Evolutionary conservation across 2,888 invertebrate genomes (phyloP), one percentile per base, ranked within the genome.

Genomic region (Incurvaria masculella): DNA sequence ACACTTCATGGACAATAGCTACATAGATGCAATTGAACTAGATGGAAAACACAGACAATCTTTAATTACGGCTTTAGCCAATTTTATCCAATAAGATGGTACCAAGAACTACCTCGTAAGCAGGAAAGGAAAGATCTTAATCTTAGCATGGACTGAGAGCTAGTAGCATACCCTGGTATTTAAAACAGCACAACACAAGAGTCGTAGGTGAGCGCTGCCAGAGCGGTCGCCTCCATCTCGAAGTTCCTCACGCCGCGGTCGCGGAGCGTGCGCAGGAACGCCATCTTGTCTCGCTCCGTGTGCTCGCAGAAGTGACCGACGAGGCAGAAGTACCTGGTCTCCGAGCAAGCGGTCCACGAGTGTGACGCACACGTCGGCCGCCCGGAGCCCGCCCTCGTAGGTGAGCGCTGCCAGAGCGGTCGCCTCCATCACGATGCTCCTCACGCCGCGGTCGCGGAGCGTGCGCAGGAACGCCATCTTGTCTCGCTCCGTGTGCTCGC

Each of bases 341-440:
- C 86, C 88, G 1, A 82, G 61, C 16, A 89, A 68, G 18, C 91
- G 79, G 64, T 92, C 79, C 2, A 92, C 52, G 0, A 90, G 59
- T 0, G 89, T 84, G 0, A 89, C 88, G 60, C 91, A 91, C 0
- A 89, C 78, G 38, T 87, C 85, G 0, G 84, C 86, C 1, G 86
- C 82, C 54, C 81, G 72, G 1, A 89, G 68, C 0, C 85, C 85
- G 1, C 86, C 84, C 52, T 82, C 80, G 43, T 80, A 69, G 4
- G 87, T 86, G 45, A 86, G 62, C 0, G 89, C 86, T 0, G 88
- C 81, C 58, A 91, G 88, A 38, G 87, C 86, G 0, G 86, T 81
- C 1, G 86, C 84, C 63, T 91, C 91, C 91, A 89, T 89, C 65
- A 91, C 91, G 45, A 91, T 88, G 60, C 91, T 91, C 41, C 74